These are phyloP conservation scores for Caenorhabditis sp. DNA, from an alignment of 2,888 invertebrate species.

Conservation along the genomic window DNA sequence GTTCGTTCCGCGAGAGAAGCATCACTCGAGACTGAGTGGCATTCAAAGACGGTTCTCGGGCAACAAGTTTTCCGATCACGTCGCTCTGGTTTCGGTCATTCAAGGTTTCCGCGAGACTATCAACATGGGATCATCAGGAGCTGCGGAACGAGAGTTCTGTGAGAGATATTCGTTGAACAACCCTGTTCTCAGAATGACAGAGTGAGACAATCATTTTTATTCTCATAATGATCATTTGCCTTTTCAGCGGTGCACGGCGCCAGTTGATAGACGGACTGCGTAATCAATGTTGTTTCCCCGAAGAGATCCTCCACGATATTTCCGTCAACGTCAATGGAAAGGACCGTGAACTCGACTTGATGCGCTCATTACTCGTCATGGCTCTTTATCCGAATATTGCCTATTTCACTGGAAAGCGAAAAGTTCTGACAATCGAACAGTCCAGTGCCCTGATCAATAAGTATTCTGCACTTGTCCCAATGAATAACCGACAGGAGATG, in stretches of 20 bases:
- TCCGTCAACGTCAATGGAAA: constrained; percentile 85
- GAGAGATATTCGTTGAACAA: constrained; percentile 93
- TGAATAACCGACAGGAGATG: constrained; percentile 87
- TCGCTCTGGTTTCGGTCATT: constrained; percentile 88
- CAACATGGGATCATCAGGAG: constrained; percentile 84
- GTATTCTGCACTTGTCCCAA: constrained; percentile 92
- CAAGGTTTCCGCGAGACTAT: constrained; percentile 84
- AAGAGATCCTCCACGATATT: constrained; percentile 88
- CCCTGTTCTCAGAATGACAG: constrained; percentile 93
- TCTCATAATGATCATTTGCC: background rate
- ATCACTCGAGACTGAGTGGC: constrained; percentile 87
- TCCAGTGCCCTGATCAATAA: constrained; percentile 96
- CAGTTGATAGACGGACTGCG: constrained; percentile 88
- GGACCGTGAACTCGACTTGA: constrained; percentile 90
- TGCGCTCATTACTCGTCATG: constrained; percentile 78
- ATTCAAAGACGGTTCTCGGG: constrained; percentile 91
- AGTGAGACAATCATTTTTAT: constrained; percentile 79
- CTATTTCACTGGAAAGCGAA: constrained; percentile 93
- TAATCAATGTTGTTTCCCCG: constrained; percentile 90
- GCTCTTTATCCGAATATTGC: constrained; percentile 98
- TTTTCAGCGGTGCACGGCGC: constrained; percentile 86
- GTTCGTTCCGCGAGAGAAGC: constrained; percentile 87
- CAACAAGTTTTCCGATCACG: constrained; percentile 93
- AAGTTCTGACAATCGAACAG: constrained; percentile 93
- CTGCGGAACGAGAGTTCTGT: constrained; percentile 90